Evolutionary conservation across 2,113 vertebrate species (phyloP).

Genomic region (Riparia riparia): DNA sequence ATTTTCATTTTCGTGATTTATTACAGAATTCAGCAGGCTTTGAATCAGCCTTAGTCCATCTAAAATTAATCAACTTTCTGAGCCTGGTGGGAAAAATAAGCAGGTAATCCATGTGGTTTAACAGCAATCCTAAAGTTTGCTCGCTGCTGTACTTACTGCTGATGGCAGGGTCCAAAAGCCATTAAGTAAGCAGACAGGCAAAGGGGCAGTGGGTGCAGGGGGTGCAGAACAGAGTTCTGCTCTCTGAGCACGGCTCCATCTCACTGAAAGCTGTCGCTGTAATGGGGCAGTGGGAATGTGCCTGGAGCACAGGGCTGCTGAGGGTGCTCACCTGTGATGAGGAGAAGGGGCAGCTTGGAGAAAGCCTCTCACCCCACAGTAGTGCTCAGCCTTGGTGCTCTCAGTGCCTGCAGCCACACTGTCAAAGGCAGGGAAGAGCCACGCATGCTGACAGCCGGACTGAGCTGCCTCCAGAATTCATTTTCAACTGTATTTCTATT

Average conservation of each 20-base stretch:
- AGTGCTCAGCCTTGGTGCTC: background rate
- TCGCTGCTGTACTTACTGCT: background rate
- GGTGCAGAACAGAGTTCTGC: background rate
- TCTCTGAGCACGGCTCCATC: background rate
- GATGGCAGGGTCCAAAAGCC: background rate
- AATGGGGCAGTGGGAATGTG: accelerated
- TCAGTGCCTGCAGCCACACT: accelerated
- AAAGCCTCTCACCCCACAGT: background rate
- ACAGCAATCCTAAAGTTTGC: background rate
- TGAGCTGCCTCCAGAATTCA: background rate
- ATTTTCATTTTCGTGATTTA: constrained; percentile 50
- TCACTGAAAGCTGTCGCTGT: background rate
- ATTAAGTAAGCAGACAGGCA: background rate
- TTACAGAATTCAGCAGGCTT: constrained; percentile 14
- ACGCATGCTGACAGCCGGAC: accelerated
- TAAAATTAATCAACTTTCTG: constrained; percentile 48
- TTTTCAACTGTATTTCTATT: background rate
- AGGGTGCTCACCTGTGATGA: background rate
- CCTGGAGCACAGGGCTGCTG: background rate
- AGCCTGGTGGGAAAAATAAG: constrained; percentile 36
- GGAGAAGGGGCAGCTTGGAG: background rate
- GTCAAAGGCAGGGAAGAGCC: background rate
- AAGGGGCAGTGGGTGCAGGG: background rate
- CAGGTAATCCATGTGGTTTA: background rate
- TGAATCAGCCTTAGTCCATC: constrained; percentile 1